Percentiles rank a stretch among this genome's conserved stretches.
phyloP scores from a whole-genome alignment of 2,797 vertebrate species.

The Xenentodon cancila region DNA sequence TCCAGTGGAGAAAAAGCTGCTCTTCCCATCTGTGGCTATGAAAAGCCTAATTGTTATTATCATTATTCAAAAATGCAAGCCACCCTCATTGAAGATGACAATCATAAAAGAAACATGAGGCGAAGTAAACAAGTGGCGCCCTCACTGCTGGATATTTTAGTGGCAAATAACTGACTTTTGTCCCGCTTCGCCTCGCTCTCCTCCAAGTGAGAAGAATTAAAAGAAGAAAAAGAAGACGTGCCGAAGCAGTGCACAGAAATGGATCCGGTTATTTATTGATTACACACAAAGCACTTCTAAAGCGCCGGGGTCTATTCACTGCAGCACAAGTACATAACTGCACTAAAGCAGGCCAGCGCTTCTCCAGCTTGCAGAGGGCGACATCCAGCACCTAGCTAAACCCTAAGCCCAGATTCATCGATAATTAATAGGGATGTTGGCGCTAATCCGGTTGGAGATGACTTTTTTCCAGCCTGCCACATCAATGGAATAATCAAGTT shows the following conservation, averaged over 20 bases:
- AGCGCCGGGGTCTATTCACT: slow-evolving; percentile 82
- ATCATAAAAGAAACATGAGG: slow-evolving; percentile 93
- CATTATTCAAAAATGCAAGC: slow-evolving; percentile 83
- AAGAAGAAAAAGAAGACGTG: slow-evolving; percentile 23
- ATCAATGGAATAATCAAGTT: slow-evolving; percentile 99
- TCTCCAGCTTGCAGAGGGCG: slow-evolving; percentile 78
- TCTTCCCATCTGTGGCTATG: slow-evolving; percentile 66
- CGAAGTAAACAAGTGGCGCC: slow-evolving; percentile 86
- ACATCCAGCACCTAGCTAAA: slow-evolving; percentile 84
- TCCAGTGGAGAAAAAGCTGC: slow-evolving; percentile 65
- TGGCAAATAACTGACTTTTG: slow-evolving; percentile 83
- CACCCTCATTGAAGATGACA: slow-evolving; percentile 84
- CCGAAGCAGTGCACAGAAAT: slow-evolving; percentile 74
- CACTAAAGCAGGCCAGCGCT: slow-evolving; percentile 79
- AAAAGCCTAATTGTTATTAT: slow-evolving; percentile 85
- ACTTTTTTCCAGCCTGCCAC: slow-evolving; percentile 96
- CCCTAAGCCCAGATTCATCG: slow-evolving; percentile 90
- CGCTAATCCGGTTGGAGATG: slow-evolving; percentile 95
- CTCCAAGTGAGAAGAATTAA: slow-evolving; percentile 66
- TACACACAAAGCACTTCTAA: slow-evolving; percentile 90
- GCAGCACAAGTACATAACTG: slow-evolving; percentile 78
- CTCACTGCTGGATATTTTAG: slow-evolving; percentile 84
- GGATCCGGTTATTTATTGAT: slow-evolving; percentile 89
- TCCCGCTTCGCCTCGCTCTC: slow-evolving; percentile 41
- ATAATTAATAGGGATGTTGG: slow-evolving; percentile 99